phyloP scores from a whole-genome alignment of 2,888 invertebrate species.

The Conchocele bisecta region DNA sequence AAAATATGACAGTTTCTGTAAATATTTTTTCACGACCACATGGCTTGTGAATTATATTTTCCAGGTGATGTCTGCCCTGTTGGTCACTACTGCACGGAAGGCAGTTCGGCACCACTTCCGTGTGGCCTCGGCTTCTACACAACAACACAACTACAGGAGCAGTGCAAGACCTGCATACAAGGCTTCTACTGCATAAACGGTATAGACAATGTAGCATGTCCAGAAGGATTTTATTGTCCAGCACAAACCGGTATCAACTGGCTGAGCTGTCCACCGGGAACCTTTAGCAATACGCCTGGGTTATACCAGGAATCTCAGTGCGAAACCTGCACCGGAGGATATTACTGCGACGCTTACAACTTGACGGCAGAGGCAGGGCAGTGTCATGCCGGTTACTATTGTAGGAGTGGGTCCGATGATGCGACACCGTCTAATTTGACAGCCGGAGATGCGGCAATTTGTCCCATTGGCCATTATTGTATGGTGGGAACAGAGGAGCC shows the following conservation, averaged over 20 bases:
- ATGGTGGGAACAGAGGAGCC: constrained; percentile 72
- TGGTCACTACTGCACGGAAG: constrained; percentile 79
- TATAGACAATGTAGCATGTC: constrained; percentile 71
- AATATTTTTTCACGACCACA: too few species aligned
- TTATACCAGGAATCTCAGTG: constrained; percentile 73
- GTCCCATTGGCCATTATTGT: constrained; percentile 79
- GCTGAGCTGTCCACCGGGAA: constrained; percentile 78
- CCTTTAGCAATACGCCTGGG: constrained; percentile 69
- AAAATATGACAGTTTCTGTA: too few species aligned
- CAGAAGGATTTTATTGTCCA: constrained; percentile 75
- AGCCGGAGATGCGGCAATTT: constrained; percentile 73
- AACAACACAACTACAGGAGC: too few species aligned
- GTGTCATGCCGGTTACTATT: constrained; percentile 79
- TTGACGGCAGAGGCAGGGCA: constrained; percentile 73
- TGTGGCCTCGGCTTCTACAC: constrained; percentile 73
- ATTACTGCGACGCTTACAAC: constrained; percentile 74
- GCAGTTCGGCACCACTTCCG: constrained; percentile 70
- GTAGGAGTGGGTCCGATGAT: constrained; percentile 73
- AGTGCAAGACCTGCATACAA: constrained; percentile 76
- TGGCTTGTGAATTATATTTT: too few species aligned
- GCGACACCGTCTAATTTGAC: constrained; percentile 65
- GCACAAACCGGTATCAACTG: constrained; percentile 72
- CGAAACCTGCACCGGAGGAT: constrained; percentile 76
- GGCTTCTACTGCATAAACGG: constrained; percentile 75
- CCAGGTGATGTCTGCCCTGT: constrained; percentile 76